Evolutionary conservation across 37 sponge, comb jelly and placozoan species (phyloP).

Genomic region (Mnemiopsis leidyi): DNA sequence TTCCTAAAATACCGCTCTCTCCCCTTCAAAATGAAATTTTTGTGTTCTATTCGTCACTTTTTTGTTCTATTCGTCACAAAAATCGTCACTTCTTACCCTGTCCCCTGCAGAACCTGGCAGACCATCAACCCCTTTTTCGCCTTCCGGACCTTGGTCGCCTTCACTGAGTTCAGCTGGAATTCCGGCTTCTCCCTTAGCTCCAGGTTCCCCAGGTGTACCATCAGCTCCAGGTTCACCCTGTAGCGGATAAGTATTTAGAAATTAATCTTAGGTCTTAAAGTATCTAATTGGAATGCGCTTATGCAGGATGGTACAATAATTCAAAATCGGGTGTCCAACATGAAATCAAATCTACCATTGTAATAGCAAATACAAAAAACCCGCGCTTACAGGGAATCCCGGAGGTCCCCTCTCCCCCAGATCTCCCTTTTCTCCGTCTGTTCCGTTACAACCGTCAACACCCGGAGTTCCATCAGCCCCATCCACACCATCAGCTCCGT

Average conservation of each 20-base stretch:
- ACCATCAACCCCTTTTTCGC: neutral
- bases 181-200: slow-evolving; percentile 23
- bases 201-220: slow-evolving; percentile 8
- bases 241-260: no score
- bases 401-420: neutral
- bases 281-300: no score
- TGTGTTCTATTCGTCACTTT: no score
- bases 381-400: neutral
- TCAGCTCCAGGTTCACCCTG: slow-evolving; percentile 46
- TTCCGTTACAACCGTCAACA: neutral
- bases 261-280: no score
- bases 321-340: no score
- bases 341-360: no score
- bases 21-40: no score
- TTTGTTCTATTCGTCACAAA: no score
- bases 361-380: no score
- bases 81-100: slow-evolving; percentile 58
- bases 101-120: neutral
- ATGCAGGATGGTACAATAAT: no score
- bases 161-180: neutral
- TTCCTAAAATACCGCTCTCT: no score
- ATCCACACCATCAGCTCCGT: neutral
- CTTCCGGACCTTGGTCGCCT: neutral
- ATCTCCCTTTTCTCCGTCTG: neutral
- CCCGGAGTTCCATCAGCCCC: neutral